Base-by-base conservation (phyloP, 1,140 invertebrate genomes). In the Branchinecta lindahli region DNA sequence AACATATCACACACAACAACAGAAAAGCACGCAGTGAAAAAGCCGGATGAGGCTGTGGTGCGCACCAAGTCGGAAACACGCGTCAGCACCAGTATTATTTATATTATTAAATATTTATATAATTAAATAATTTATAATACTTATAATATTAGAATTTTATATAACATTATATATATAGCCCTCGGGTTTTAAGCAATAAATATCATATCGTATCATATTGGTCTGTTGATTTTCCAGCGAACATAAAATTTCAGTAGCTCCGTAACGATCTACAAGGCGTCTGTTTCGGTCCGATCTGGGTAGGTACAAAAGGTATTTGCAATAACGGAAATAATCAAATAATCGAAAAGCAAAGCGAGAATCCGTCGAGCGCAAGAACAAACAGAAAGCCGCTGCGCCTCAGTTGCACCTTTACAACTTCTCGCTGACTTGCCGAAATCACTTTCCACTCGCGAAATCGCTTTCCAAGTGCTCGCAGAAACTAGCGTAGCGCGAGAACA, bases 211-310 rank as follows among this genome's bases (percentile, higher is more conserved):
- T 9, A 9, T n/a, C 9, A 52, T 52, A 52, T 52, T 52, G 47
- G 47, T 52, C 47, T 52, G 47, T n/a, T 9, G 47, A 52, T 52
- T 52, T n/a, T 52, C 47, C 47, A 52, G 47, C 47, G 47, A 52
- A 52, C 47, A 52, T n/a, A 52, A 9, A 52, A 52, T 52, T 52
- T 52, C 47, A 52, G 47, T 52, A 52, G 47, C 47, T 52, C 47
- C 47, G 47, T 52, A 52, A 52, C 47, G 47, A 52, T 52, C 47
- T 52, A 52, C 47, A 52, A 52, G 47, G 47, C 47, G 47, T 52
- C 47, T 52, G 47, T 52, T 52, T 52, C 47, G n/a, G n/a, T 9
- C 47, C 47, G 9, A 52, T 52, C 47, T 52, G 47, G 47, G 47
- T 52, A 52, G 47, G 47, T 52, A 52, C 47, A 52, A 52, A 52